These are phyloP conservation scores for Seira ritae DNA, from an alignment of 2,888 invertebrate species.

Conservation along the genomic window DNA sequence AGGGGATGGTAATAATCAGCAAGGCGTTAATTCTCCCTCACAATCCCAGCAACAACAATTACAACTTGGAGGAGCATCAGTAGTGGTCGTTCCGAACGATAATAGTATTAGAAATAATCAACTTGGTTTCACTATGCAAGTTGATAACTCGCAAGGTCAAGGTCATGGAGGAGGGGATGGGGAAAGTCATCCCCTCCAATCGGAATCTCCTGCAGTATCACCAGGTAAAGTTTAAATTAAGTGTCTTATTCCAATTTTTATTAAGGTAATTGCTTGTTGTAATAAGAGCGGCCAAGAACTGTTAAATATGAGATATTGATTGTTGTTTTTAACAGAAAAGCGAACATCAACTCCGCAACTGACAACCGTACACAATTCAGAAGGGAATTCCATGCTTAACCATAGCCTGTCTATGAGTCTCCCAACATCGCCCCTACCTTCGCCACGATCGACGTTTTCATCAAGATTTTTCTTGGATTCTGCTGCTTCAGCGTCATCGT, in stretches of 20 bases:
- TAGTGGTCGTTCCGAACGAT: background rate
- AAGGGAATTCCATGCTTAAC: constrained; percentile 29
- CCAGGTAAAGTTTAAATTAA: constrained; percentile 17
- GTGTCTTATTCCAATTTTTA: background rate
- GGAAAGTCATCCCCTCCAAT: background rate
- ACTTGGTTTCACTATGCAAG: constrained; percentile 32
- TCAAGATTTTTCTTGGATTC: constrained; percentile 49
- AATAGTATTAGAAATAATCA: constrained; percentile 18
- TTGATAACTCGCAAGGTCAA: constrained; percentile 38
- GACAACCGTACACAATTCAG: constrained; percentile 20
- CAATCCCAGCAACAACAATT: constrained; percentile 38
- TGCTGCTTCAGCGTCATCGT: constrained; percentile 13
- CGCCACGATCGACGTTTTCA: constrained; percentile 77
- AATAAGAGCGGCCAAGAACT: no score
- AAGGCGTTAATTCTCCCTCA: constrained; percentile 4
- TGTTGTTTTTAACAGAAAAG: no score
- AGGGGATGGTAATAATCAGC: constrained; percentile 26
- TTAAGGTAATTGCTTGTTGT: no score
- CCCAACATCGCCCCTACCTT: constrained; percentile 80
- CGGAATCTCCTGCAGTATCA: background rate
- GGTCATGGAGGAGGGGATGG: background rate
- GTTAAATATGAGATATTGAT: no score
- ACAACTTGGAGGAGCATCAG: constrained; percentile 31
- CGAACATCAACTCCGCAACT: constrained; percentile 35
- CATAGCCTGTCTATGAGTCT: constrained; percentile 84